Base-by-base conservation (phyloP, 2,113 vertebrate species). In the Tachycineta bicolor region DNA sequence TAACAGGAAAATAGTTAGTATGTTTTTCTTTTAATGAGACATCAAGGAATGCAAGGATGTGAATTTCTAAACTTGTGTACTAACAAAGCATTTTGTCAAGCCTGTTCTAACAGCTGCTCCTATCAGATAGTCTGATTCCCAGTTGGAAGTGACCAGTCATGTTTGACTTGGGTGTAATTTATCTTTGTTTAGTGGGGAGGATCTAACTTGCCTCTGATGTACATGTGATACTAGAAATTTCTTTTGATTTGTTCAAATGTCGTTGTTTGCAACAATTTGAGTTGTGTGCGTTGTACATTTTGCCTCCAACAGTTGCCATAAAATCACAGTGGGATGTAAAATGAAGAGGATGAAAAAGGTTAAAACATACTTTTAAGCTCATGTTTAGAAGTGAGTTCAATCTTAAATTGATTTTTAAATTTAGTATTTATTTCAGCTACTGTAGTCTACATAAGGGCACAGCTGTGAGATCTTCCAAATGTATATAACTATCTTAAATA, bases 11-110 rank as follows among this genome's bases (percentile, higher is more conserved):
- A 80, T 81, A 94, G 63, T 52, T 70, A 4, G 50, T 65, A 11
- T 91, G 71, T 93, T 95, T 96, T 93, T 81, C 39, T 96, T 90
- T 93, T 76, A 77, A 49, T 62, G 65, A 58, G 49, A 97, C 95
- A 97, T 96, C 95, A 97, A 97, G 92, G 81, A 90, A 39, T 82
- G 90, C 55, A 93, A 97, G 95, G 91, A 96, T 96, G 94, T 96
- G 91, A 94, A 97, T 95, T 95, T 97, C 89, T 96, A 97, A 97
- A 96, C 92, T 94, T 79, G 52, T 11, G n/a, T 84, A 80, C 50
- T 92, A 90, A 96, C 82, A 97, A 95, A 94, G 70, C 47, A 28
- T 79, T 93, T 92, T 85, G 81, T 93, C 68, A 90, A 81, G 68
- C 50, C 49, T 62, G 55, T 89, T 77, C 88, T 87, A 83, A 93